Evolutionary conservation across 2,113 vertebrate species (phyloP).

Genomic region (Elephantulus edwardii): DNA sequence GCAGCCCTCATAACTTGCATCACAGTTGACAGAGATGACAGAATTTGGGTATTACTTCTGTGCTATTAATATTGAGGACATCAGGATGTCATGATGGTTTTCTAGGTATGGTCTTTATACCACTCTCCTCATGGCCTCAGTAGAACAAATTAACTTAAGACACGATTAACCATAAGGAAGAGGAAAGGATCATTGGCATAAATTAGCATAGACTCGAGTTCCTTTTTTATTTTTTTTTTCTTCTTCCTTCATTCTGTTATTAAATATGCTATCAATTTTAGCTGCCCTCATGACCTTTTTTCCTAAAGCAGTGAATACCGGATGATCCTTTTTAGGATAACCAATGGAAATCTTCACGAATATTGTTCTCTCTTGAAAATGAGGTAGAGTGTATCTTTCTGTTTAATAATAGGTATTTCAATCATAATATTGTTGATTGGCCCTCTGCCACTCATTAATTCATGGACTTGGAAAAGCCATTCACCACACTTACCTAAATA

Average conservation of each 20-base stretch:
- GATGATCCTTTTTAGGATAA: neutral
- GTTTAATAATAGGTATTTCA: neutral
- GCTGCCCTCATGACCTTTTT: neutral
- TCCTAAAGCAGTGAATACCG: neutral
- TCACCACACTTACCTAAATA: neutral
- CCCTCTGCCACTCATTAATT: neutral
- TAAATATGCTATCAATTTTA: neutral
- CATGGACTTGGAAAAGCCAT: neutral
- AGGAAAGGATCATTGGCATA: neutral
- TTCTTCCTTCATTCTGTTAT: slow-evolving; percentile 10
- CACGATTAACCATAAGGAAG: neutral
- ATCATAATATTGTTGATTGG: neutral
- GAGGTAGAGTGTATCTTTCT: neutral
- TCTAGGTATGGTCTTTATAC: neutral
- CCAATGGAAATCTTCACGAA: neutral
- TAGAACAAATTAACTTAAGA: slow-evolving; percentile 43
- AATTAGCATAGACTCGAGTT: neutral
- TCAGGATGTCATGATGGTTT: neutral
- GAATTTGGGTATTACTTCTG: slow-evolving; percentile 1
- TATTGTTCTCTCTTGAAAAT: neutral
- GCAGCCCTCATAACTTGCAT: neutral
- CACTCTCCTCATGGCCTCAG: neutral
- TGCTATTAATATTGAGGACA: slow-evolving; percentile 36
- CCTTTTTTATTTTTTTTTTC: neutral
- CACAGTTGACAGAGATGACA: neutral